Base-by-base conservation (phyloP, 2,113 vertebrate genomes). In the Prochilodus magdalenae region DNA sequence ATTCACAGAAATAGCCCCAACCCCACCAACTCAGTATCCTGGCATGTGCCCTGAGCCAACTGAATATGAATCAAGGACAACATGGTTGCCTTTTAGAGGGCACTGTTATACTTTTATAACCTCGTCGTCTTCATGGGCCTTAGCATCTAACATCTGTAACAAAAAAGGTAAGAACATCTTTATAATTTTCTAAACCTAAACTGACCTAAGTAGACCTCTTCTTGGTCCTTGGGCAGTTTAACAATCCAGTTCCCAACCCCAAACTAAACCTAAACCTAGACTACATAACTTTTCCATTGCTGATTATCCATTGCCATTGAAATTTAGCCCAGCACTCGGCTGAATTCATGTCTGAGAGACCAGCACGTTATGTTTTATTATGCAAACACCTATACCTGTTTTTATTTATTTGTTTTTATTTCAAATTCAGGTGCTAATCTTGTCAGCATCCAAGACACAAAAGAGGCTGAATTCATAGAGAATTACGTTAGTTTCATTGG, bases 21-120 rank as follows among this genome's bases (percentile, higher is more conserved):
- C 94, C 0, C 93, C 95, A 0, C 87, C 93, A 18, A 80, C 93
- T 30, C 95, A 89, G 60, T 92, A 92, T 70, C 95, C 95, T 4
- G 97, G 97, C 53, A 88, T 86, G 11, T 99, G 97, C 73, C 95
- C 96, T 1, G 91, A 95, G 29, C 5, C 8, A 47, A 14, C 65
- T 81, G 13, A 85, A 63, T 59, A 2, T 53, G 87, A 79, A 0
- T 92, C 87, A 49, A 87, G 84, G 0, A 81, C 72, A 24, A n/a
- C 92, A 0, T 99, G 97, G 97, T 80, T 97, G 67, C 96, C 97
- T 20, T 98, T 91, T 82, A 93, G 91, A 49, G 91, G 91, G n/a
- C 88, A 96, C 55, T 99, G 97, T 77, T 99, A 98, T 84, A 90
- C 95, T 62, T 91, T 98, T 66, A 83, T 96, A 66, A 92, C 91